Conservation (phyloP, 2,797 vertebrate species). For the Sebastes glaucus region DNA sequence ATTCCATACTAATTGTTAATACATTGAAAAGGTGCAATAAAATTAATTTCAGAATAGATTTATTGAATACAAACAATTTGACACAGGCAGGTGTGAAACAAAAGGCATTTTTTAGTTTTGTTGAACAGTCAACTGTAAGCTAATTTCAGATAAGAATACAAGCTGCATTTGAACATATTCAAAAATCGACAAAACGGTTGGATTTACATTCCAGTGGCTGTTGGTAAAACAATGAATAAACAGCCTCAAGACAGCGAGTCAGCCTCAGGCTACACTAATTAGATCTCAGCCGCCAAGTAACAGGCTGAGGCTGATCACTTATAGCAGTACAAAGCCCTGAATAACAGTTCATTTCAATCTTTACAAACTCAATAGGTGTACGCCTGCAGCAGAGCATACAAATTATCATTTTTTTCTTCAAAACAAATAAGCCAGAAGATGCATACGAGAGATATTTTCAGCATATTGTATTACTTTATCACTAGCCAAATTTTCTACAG, state of each 20-base stretch:
- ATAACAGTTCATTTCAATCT: conserved; percentile 54
- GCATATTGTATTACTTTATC: conserved; percentile 41
- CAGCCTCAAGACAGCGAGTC: conserved; percentile 30
- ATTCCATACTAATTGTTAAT: not conserved
- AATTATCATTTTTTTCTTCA: conserved; percentile 31
- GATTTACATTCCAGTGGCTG: conserved; percentile 69
- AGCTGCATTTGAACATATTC: conserved; percentile 49
- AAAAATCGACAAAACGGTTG: conserved; percentile 40
- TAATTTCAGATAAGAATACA: conserved; percentile 39
- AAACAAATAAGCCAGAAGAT: conserved; percentile 58
- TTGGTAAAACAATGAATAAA: conserved; percentile 42
- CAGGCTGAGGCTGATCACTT: conserved; percentile 49
- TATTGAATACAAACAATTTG: conserved; percentile 72
- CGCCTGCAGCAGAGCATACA: conserved; percentile 43
- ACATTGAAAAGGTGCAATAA: not conserved
- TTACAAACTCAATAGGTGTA: conserved; percentile 45
- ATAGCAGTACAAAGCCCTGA: conserved; percentile 46
- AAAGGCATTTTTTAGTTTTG: conserved; percentile 31
- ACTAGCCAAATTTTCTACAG: conserved; percentile 50
- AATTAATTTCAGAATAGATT: conserved; percentile 55
- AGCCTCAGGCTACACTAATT: conserved; percentile 43
- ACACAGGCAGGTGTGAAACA: conserved; percentile 47
- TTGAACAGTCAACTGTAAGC: conserved; percentile 41
- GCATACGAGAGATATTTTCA: conserved; percentile 31
- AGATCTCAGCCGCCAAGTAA: conserved; percentile 42